Conservation (phyloP, 2,888 invertebrate species). For the Megamerina dolium region DNA sequence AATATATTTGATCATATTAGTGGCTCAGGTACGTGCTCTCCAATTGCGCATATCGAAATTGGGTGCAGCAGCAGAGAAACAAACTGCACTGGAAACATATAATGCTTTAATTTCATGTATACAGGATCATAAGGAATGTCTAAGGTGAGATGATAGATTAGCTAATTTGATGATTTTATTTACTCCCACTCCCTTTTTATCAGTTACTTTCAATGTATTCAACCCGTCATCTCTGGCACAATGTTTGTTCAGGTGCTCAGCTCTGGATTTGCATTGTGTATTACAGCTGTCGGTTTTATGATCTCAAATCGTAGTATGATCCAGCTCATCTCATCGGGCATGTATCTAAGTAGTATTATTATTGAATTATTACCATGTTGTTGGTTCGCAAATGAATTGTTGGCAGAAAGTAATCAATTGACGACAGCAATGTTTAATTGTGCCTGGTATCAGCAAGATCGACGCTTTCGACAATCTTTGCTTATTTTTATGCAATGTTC, state of each 20-base stretch:
- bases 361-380: slow-evolving; percentile 27
- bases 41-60: slow-evolving; percentile 22
- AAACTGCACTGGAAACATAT: slow-evolving; percentile 11
- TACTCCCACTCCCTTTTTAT: too few species aligned
- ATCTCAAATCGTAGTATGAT: slow-evolving; percentile 12
- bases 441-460: slow-evolving; percentile 29
- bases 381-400: slow-evolving; percentile 24
- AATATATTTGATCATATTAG: slow-evolving; percentile 22
- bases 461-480: slow-evolving; percentile 24
- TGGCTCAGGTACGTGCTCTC: slow-evolving; percentile 23
- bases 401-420: slow-evolving; percentile 21
- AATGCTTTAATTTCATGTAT: slow-evolving; percentile 25
- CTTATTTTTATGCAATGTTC: slow-evolving; percentile 33
- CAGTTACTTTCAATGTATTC: slow-evolving; percentile 24
- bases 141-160: slow-evolving; percentile 22
- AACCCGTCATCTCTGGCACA: slow-evolving; percentile 21
- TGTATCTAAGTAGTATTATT: slow-evolving; percentile 20
- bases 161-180: too few species aligned
- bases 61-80: slow-evolving; percentile 21
- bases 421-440: slow-evolving; percentile 28
- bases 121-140: slow-evolving; percentile 23
- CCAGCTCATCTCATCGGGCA: slow-evolving; percentile 11
- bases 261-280: slow-evolving; percentile 22
- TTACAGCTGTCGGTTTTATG: slow-evolving; percentile 21
- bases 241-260: slow-evolving; percentile 25